Conservation (phyloP, 2,888 invertebrate species). For the Drosophila atripex region DNA sequence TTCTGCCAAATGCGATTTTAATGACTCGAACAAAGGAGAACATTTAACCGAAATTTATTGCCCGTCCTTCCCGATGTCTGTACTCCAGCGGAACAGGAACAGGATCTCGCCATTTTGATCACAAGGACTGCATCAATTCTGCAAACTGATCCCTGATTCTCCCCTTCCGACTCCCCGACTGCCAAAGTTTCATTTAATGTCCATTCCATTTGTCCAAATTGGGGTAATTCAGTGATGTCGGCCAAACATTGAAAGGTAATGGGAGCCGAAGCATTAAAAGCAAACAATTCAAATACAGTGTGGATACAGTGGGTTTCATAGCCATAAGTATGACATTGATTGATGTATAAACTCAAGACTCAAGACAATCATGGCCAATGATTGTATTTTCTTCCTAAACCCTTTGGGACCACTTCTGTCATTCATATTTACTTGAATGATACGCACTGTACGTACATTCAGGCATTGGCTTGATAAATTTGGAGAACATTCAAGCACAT, state of each 20-base stretch:
- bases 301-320: background rate
- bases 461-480: conserved; percentile 25
- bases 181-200: conserved; percentile 24
- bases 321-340: background rate
- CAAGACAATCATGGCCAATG: too few relatives aligned
- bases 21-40: conserved; percentile 75
- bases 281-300: conserved; percentile 15
- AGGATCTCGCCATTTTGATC: conserved; percentile 8
- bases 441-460: conserved; percentile 12
- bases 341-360: too few relatives aligned
- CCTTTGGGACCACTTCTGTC: too few relatives aligned
- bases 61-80: conserved; percentile 44
- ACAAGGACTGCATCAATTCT: conserved; percentile 2
- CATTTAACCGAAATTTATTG: conserved; percentile 74
- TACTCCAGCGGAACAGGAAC: conserved; percentile 1
- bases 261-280: background rate
- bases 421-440: background rate
- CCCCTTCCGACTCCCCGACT: background rate
- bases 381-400: too few relatives aligned
- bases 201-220: conserved; percentile 33
- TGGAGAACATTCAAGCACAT: conserved; percentile 27
- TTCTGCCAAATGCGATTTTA: conserved; percentile 72
- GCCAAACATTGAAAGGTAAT: conserved; percentile 20
- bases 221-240: conserved; percentile 28
- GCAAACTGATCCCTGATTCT: conserved; percentile 18